Percentiles rank a stretch among this genome's conserved stretches.
phyloP scores from a whole-genome alignment of 2,797 vertebrate species.

The Thamnophis elegans region DNA sequence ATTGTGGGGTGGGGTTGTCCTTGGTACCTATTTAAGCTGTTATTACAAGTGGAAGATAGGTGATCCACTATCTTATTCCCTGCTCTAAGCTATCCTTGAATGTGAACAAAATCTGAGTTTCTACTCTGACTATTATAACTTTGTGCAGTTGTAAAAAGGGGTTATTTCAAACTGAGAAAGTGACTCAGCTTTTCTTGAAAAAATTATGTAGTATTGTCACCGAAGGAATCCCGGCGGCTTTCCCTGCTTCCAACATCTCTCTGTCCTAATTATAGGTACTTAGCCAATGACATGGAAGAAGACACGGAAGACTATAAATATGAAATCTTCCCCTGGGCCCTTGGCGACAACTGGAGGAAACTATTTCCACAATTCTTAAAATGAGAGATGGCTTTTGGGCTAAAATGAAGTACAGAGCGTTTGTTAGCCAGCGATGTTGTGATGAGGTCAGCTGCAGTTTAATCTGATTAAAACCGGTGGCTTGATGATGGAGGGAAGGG shows the following conservation, averaged over 20 bases:
- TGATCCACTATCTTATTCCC: not conserved
- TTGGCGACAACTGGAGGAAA: slow-evolving; percentile 50
- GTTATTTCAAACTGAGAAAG: not conserved
- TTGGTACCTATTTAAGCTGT: not conserved
- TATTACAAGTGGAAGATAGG: not conserved
- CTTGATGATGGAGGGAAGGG: not conserved
- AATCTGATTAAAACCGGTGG: not conserved
- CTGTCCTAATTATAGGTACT: slow-evolving; percentile 44
- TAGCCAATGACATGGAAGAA: slow-evolving; percentile 72
- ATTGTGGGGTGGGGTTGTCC: not conserved
- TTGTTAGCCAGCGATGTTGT: slow-evolving; percentile 61
- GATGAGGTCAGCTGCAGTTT: slow-evolving; percentile 59
- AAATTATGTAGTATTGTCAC: not conserved
- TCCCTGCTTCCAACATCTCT: too few species aligned
- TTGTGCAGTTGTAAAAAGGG: not conserved
- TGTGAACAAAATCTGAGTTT: not conserved
- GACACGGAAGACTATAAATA: slow-evolving; percentile 68
- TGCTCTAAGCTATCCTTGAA: not conserved
- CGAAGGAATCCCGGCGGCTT: not conserved
- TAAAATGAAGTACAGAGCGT: slow-evolving; percentile 60
- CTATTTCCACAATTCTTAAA: slow-evolving; percentile 51
- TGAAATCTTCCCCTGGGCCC: slow-evolving; percentile 66
- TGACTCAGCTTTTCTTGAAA: not conserved
- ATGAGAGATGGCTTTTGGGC: slow-evolving; percentile 61
- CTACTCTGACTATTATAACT: not conserved